phyloP scores from a whole-genome alignment of 2,888 invertebrate species.

The Morpho helenor region DNA sequence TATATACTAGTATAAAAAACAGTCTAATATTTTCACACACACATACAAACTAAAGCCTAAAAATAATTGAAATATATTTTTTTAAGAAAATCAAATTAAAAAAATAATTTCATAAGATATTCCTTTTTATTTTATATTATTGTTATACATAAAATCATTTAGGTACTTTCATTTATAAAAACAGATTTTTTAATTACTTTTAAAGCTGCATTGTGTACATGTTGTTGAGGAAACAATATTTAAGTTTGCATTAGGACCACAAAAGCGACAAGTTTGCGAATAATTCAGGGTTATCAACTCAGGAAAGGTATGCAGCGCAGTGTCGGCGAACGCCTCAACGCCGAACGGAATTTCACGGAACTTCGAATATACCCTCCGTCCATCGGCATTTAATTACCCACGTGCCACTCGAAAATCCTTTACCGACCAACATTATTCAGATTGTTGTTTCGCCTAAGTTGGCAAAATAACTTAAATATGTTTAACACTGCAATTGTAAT shows the following conservation, averaged over 20 bases:
- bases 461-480: constrained; percentile 30
- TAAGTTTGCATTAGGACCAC: constrained; percentile 15
- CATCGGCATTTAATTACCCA: constrained; percentile 76
- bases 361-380: constrained; percentile 55
- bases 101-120: too few species aligned
- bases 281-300: constrained; percentile 57
- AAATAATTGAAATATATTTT: too few species aligned
- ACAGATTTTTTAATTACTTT: too few species aligned
- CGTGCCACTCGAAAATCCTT: constrained; percentile 57
- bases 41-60: too few species aligned
- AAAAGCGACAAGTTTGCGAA: constrained; percentile 47
- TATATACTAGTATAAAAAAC: too few species aligned
- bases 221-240: too few species aligned
- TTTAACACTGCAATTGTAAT: constrained; percentile 6
- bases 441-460: constrained; percentile 60
- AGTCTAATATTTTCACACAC: too few species aligned
- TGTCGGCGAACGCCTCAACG: constrained; percentile 41
- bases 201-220: too few species aligned
- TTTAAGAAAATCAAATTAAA: too few species aligned
- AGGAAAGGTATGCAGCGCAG: constrained; percentile 47
- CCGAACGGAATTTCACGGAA: constrained; percentile 49
- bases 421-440: constrained; percentile 53
- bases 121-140: too few species aligned
- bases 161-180: too few species aligned
- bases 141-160: too few species aligned